Evolutionary conservation across 2,113 vertebrate genomes (phyloP), one percentile per base, ranked within the genome.

Genomic region (Paralichthys olivaceus): DNA sequence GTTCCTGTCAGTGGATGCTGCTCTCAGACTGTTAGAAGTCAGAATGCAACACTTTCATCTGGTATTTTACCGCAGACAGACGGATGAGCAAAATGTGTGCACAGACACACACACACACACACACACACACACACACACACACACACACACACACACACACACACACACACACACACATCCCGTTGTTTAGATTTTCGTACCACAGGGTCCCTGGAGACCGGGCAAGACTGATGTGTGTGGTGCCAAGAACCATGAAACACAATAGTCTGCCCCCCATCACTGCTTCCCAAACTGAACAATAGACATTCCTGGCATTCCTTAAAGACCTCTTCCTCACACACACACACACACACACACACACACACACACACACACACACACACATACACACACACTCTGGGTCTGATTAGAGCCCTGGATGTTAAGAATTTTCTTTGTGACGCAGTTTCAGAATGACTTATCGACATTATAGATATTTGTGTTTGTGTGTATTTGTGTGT

Each of bases 281-380:
- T 79, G 29, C 73, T 72, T 68, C 80, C 77, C 66, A 68, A 69
- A 66, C 26, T 54, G 75, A 92, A 92, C 91, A 93, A 93, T 90
- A 65, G 78, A 75, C 92, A 93, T 93, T 92, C 91, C 57, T 77
- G 20, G 2, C 70, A 92, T 93, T 89, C 90, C 81, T 88, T 57
- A 75, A 43, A 88, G 82, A 83, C 87, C 75, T 88, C 88, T 86
- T 87, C 78, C 84, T 83, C 23, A 65, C 55, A 54, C 76, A 74
- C 75, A 67, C 73, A 60, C 34, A 61, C 68, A 75, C 40, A 72
- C 67, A 53, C 68, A 77, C 26, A 53, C 26, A 79, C 66, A 71
- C 9, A 63, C 22, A 43, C 13, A 25, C 12, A 43, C 3, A 58
- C 57, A 64, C 49, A 45, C 47, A 69, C 66, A n/a, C 28, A 28